These are phyloP conservation scores for Tribolium madens DNA, from an alignment of 1,140 invertebrate species.

Conservation along the genomic window DNA sequence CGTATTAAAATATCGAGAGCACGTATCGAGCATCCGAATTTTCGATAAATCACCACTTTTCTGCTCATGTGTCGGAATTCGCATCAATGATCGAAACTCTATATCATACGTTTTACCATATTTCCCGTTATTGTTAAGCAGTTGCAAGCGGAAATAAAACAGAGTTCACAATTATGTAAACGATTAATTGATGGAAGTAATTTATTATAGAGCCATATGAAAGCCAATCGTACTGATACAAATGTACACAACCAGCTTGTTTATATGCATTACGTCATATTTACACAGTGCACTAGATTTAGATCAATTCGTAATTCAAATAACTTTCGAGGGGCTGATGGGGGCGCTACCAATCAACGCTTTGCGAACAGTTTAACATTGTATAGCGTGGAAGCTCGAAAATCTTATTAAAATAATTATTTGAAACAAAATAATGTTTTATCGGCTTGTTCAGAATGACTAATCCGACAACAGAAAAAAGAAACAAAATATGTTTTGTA, in stretches of 20 bases:
- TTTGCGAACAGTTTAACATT: neutral
- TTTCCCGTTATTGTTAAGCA: conserved; percentile 41
- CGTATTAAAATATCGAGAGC: conserved; percentile 18
- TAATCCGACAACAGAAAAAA: too few species aligned
- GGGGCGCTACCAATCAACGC: neutral
- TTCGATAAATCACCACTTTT: conserved; percentile 28
- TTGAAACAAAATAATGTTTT: too few species aligned
- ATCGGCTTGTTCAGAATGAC: too few species aligned
- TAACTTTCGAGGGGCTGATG: neutral
- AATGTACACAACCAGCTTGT: conserved; percentile 25
- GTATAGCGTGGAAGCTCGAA: neutral
- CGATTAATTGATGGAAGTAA: conserved; percentile 41
- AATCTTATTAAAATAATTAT: neutral
- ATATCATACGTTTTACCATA: conserved; percentile 28
- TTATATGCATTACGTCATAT: conserved; percentile 36
- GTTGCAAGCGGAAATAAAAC: conserved; percentile 35
- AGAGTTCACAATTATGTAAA: conserved; percentile 39
- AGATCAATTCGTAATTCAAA: conserved; percentile 19
- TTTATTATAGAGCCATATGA: conserved; percentile 35
- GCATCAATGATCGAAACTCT: conserved; percentile 30
- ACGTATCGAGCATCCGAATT: conserved; percentile 10
- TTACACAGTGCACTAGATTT: neutral
- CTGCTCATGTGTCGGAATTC: neutral
- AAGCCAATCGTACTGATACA: conserved; percentile 30
- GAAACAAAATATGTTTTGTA: too few species aligned